phyloP scores from a whole-genome alignment of 2,797 vertebrate genomes.

The Centropyge bicolor region DNA sequence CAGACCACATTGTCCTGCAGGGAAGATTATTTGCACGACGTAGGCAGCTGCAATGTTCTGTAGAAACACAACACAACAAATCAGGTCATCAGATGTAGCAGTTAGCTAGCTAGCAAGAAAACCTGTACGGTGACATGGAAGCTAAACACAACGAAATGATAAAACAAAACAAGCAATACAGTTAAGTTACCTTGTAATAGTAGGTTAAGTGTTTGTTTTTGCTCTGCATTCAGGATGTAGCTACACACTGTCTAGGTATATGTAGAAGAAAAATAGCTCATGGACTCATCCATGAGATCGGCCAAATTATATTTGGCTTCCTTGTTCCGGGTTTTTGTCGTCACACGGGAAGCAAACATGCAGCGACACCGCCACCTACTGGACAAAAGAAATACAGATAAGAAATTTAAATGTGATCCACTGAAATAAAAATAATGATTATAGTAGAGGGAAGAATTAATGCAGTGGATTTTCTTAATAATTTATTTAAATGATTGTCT shows the following conservation, averaged over 20 bases:
- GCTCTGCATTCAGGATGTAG: conserved; percentile 15
- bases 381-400: conserved; percentile 14
- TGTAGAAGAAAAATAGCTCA: not conserved
- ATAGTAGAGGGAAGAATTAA: not conserved
- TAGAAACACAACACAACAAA: conserved; percentile 14
- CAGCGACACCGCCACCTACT: conserved; percentile 46
- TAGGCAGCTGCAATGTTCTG: conserved; percentile 23
- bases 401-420: not conserved
- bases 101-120: conserved; percentile 6
- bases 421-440: not conserved
- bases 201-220: not conserved
- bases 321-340: conserved; percentile 57
- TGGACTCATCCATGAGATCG: not conserved
- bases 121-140: too few species aligned
- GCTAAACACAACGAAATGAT: not conserved
- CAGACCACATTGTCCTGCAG: conserved; percentile 60
- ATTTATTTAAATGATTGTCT: too few species aligned
- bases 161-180: rapidly evolving
- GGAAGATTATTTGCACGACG: not conserved
- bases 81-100: not conserved
- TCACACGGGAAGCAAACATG: conserved; percentile 5
- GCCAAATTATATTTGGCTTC: conserved; percentile 30
- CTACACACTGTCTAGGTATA: too few species aligned
- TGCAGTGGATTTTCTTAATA: too few species aligned
- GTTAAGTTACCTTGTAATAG: conserved; percentile 20